Evolutionary conservation across 2,888 invertebrate genomes (phyloP), one percentile per base, ranked within the genome.

Genomic region (Ryuthela nishihirai): DNA sequence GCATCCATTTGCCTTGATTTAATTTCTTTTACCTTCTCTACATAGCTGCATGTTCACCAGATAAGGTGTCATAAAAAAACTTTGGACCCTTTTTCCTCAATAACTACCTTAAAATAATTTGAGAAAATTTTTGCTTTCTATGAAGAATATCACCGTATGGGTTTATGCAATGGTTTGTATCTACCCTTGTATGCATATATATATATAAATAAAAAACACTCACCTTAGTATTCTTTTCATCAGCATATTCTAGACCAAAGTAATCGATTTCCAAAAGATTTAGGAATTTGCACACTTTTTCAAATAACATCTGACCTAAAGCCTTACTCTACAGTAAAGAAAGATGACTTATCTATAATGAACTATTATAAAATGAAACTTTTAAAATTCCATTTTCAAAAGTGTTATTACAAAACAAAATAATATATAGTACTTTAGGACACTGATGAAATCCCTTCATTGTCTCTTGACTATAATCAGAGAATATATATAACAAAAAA

Each of bases 191-290:
- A n/a, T n/a, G n/a, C n/a, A n/a, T n/a, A n/a, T n/a, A n/a, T n/a
- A n/a, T n/a, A n/a, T n/a, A n/a, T n/a, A n/a, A n/a, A 25, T 54
- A 32, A 17, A 20, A 23, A 24, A 9, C 15, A 42, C 23, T 74
- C 79, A 91, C 91, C 81, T 85, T 87, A 64, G 88, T 88, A 67
- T 88, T 87, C 70, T 82, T 84, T 65, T 83, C 80, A 75, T 95
- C 95, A 71, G 87, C 83, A 78, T 93, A 99, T 76, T 98, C 97
- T 67, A 99, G 80, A 61, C 98, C 99, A 76, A 99, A 99, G 78
- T 99, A 99, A 76, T 99, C 99, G 1, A 91, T 88, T 78, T 99
- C 99, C 61, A 99, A 78, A 41, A 99, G 82, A 76, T 97, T 94
- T 58, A 98, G 80, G 77, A 97, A 94, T 68, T 93, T 85, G 74